Evolutionary conservation across 2,888 invertebrate genomes (phyloP), one percentile per base, ranked within the genome.

Genomic region (Caradrina kadenii): DNA sequence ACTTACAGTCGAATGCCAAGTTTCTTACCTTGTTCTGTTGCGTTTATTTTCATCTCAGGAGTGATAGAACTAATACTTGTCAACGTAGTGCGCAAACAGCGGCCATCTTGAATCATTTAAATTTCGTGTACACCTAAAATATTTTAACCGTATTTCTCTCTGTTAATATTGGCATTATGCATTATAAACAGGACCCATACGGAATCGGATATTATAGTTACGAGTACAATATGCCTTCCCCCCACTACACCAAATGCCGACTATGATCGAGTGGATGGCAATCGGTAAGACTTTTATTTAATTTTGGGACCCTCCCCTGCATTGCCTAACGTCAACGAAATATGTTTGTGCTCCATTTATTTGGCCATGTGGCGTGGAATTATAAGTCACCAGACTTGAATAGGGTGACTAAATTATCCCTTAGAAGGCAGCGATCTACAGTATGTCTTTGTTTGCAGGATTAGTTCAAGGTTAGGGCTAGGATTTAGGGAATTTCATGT

Each of bases 191-290:
- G n/a, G n/a, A n/a, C n/a, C n/a, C 45, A 19, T 42, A 42, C 55
- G 63, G 67, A 61, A 45, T 45, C 17, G 45, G 45, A 45, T 45
- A 45, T 39, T 39, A 39, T 26, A n/a, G 35, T 35, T 35, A 35
- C 8, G 26, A 35, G 26, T 21, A 52, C 21, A 48, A 45, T 63
- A 45, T 35, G 7, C 22, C 48, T 39, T 45, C 52, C 68, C 73
- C 63, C 60, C 19, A 56, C 55, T 45, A 49, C 13, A 15, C n/a
- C 67, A 54, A 65, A 63, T 42, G 50, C 63, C 52, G 60, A 26
- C 59, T 35, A 63, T 76, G 76, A 76, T 76, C 73, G 76, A 76
- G 76, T 77, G 73, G 62, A 19, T 15, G 67, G 59, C 59, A 58
- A 73, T 63, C 73, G 60, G 52, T 42, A 49, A 49, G 52, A 68